Conservation (phyloP, 2,113 vertebrate genomes). For the Uria lomvia region DNA sequence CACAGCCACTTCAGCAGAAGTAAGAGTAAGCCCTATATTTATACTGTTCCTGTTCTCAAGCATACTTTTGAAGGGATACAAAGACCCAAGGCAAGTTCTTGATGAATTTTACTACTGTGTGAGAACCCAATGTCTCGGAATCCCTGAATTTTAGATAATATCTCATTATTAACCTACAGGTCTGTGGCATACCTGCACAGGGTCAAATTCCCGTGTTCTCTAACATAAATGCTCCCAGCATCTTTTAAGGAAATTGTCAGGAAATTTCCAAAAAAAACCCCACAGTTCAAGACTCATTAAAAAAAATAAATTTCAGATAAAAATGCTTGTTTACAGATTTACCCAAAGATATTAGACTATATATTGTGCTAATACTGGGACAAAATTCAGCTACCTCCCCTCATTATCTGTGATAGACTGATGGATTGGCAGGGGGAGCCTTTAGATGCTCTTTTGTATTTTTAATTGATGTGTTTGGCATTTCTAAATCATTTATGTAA, state of each 20-base stretch:
- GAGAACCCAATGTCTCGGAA: neutral
- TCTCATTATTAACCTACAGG: neutral
- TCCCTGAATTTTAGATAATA: neutral
- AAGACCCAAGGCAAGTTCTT: neutral
- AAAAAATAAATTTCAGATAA: neutral
- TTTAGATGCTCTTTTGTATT: neutral
- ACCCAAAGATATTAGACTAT: neutral
- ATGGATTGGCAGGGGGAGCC: neutral
- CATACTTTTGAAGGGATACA: neutral
- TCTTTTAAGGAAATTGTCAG: neutral
- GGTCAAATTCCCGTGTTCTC: neutral
- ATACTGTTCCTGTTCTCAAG: neutral
- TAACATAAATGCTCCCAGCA: neutral
- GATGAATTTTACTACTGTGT: neutral
- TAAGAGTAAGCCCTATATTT: neutral
- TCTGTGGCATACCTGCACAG: neutral
- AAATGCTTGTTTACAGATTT: neutral
- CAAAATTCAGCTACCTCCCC: neutral
- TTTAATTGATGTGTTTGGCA: neutral
- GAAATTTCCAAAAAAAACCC: neutral
- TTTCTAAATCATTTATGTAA: neutral
- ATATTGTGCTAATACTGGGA: neutral
- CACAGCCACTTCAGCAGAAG: neutral
- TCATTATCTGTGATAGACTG: neutral
- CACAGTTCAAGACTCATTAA: neutral